Evolutionary conservation across 1,140 invertebrate genomes (phyloP).

Genomic region (Sminthurides bifidus): DNA sequence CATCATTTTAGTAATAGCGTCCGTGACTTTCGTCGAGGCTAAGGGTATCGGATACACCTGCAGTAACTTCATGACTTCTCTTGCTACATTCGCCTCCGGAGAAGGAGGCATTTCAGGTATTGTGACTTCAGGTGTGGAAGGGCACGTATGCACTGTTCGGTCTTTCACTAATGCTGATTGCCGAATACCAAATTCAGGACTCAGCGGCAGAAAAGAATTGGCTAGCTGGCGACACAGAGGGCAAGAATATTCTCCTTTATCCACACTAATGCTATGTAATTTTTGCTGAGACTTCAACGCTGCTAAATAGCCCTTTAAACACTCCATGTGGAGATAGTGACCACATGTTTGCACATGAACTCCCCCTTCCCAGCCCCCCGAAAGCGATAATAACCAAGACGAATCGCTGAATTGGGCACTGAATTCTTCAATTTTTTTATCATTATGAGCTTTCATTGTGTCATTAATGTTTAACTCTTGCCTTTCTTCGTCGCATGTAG

Average conservation of each 20-base stretch:
- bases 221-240: constrained; percentile 85
- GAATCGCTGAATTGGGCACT: constrained; percentile 60
- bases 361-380: constrained; percentile 57
- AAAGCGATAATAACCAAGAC: constrained; percentile 67
- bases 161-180: constrained; percentile 46
- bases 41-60: constrained; percentile 53
- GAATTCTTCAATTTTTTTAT: constrained; percentile 55
- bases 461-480: constrained; percentile 37
- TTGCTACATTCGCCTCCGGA: constrained; percentile 22
- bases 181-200: constrained; percentile 60
- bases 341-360: constrained; percentile 93
- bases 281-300: constrained; percentile 64
- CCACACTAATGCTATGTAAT: constrained; percentile 57
- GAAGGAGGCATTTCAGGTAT: constrained; percentile 29
- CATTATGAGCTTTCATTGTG: constrained; percentile 51
- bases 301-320: constrained; percentile 67
- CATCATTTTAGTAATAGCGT: constrained; percentile 78
- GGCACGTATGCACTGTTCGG: constrained; percentile 40
- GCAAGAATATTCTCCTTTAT: constrained; percentile 49
- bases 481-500: constrained; percentile 52
- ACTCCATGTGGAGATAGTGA: constrained; percentile 87
- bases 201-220: constrained; percentile 80
- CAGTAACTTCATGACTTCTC: constrained; percentile 42
- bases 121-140: constrained; percentile 37
- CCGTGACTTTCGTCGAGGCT: constrained; percentile 54